phyloP scores from a whole-genome alignment of 2,888 invertebrate species.

The Druceiella hillmani region DNA sequence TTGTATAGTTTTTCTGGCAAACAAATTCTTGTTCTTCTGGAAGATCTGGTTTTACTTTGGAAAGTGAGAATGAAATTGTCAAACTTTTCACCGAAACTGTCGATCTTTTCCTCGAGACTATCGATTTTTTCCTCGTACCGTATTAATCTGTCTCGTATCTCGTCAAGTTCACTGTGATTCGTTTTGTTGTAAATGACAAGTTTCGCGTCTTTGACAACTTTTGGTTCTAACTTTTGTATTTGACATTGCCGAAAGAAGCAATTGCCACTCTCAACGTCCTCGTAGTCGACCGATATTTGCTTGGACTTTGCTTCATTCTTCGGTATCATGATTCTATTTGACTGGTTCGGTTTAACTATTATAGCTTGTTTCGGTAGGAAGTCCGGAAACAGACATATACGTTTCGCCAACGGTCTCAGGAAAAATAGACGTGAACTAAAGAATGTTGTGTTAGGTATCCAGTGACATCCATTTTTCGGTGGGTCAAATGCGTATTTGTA shows the following conservation, averaged over 20 bases:
- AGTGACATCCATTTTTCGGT: slow-evolving; percentile 41
- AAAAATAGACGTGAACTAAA: slow-evolving; percentile 39
- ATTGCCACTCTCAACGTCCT: slow-evolving; percentile 36
- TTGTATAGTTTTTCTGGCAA: too few species aligned
- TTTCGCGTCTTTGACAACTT: slow-evolving; percentile 58
- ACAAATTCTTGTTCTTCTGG: too few species aligned
- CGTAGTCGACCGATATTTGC: slow-evolving; percentile 41
- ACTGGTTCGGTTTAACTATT: slow-evolving; percentile 60
- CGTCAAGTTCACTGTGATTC: slow-evolving; percentile 40
- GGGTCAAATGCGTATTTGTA: too few species aligned
- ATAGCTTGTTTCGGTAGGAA: slow-evolving; percentile 59
- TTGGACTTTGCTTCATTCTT: slow-evolving; percentile 41
- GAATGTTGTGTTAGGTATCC: slow-evolving; percentile 39
- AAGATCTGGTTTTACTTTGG: too few species aligned
- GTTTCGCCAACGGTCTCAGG: slow-evolving; percentile 49
- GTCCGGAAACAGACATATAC: slow-evolving; percentile 62
- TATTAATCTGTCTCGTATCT: slow-evolving; percentile 36
- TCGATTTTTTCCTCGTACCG: slow-evolving; percentile 37
- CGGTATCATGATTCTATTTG: slow-evolving; percentile 53
- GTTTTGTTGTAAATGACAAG: slow-evolving; percentile 43
- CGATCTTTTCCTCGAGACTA: too few species aligned
- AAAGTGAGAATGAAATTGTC: too few species aligned
- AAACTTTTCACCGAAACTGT: too few species aligned
- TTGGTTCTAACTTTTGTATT: slow-evolving; percentile 52
- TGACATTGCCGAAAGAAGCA: slow-evolving; percentile 42